These are phyloP conservation scores for Augiades crinisus DNA, from an alignment of 2,888 invertebrate species.

Conservation along the genomic window DNA sequence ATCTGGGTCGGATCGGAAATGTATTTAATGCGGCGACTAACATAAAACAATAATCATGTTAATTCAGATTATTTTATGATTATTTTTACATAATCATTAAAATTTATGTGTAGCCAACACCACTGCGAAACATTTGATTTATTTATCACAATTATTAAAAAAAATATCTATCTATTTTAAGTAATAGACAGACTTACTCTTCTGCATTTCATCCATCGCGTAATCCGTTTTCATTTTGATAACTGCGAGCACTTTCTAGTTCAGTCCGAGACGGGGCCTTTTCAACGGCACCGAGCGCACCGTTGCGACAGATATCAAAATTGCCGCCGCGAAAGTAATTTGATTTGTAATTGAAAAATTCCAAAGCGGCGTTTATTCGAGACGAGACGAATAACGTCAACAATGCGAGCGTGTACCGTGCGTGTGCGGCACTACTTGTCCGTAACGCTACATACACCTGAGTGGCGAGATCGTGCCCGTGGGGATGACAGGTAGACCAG, in stretches of 20 bases:
- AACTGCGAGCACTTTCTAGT: slow-evolving; percentile 58
- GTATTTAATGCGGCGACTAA: neutral
- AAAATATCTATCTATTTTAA: slow-evolving; percentile 11
- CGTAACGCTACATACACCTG: slow-evolving; percentile 57
- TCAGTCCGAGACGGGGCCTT: slow-evolving; percentile 47
- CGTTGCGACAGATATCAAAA: slow-evolving; percentile 49
- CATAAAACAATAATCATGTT: neutral
- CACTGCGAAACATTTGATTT: neutral
- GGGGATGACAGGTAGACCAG: slow-evolving; percentile 50
- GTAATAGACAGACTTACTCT: slow-evolving; percentile 66
- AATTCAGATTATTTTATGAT: neutral
- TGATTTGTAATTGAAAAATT: slow-evolving; percentile 65
- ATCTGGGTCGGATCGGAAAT: slow-evolving; percentile 1
- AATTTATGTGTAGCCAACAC: too few relatives aligned
- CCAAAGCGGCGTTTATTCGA: slow-evolving; percentile 40
- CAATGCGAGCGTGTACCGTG: slow-evolving; percentile 26
- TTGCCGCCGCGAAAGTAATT: slow-evolving; percentile 58
- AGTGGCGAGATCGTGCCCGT: slow-evolving; percentile 48
- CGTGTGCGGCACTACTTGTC: slow-evolving; percentile 57
- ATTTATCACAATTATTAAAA: neutral
- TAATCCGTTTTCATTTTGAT: slow-evolving; percentile 77
- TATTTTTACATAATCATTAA: too few relatives aligned
- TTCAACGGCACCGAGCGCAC: slow-evolving; percentile 49
- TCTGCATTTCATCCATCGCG: slow-evolving; percentile 78
- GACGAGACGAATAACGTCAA: slow-evolving; percentile 32